Percentiles rank a stretch among this genome's conserved stretches.
These are phyloP conservation scores for Ursus arctos DNA, from an alignment of 2,113 vertebrate genomes.

Conservation along the genomic window DNA sequence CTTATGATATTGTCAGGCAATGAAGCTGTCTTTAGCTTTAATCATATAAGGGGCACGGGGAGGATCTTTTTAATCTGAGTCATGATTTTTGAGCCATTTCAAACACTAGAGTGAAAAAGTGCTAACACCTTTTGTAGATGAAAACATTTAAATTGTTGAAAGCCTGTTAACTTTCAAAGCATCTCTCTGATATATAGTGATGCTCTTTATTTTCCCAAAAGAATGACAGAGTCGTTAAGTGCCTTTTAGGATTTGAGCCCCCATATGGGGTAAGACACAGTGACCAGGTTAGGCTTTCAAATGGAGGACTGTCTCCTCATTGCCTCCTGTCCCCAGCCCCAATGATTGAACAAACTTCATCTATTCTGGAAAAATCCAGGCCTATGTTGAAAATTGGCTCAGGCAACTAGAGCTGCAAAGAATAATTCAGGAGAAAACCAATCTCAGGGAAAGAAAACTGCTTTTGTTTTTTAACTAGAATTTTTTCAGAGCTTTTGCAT, in stretches of 20 bases:
- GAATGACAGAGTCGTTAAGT: not conserved
- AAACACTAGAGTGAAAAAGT: not conserved
- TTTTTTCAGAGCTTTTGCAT: not conserved
- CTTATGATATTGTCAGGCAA: not conserved
- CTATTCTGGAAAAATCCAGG: slow-evolving; percentile 33
- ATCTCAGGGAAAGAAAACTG: not conserved
- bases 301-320: not conserved
- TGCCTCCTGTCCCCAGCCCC: not conserved
- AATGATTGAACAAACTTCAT: not conserved
- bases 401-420: not conserved
- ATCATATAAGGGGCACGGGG: not conserved
- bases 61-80: slow-evolving; percentile 37
- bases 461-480: not conserved
- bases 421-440: not conserved
- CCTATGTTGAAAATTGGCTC: not conserved
- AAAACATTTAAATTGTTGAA: not conserved
- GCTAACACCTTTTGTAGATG: slow-evolving; percentile 6
- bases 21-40: not conserved
- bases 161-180: not conserved
- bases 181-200: not conserved
- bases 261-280: not conserved
- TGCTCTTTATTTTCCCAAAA: not conserved
- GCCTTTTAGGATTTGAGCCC: not conserved
- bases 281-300: not conserved
- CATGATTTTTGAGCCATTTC: not conserved